Evolutionary conservation across 2,113 vertebrate genomes (phyloP).

Genomic region (Sarotherodon lohbergeri): DNA sequence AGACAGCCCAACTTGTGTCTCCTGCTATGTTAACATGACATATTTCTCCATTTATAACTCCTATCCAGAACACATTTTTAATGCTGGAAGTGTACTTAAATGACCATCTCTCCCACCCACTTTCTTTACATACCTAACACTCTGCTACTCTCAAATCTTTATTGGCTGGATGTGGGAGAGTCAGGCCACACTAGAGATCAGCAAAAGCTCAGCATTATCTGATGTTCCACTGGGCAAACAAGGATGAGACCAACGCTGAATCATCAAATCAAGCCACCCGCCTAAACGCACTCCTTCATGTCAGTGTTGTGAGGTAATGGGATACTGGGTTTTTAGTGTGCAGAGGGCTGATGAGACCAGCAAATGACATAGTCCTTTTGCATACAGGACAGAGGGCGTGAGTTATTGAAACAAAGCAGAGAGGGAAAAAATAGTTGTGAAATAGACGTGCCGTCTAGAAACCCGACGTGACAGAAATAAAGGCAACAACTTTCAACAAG

Average conservation of each 20-base stretch:
- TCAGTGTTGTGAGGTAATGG: slow-evolving; percentile 44
- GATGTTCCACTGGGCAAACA: slow-evolving; percentile 49
- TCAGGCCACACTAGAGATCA: slow-evolving; percentile 2
- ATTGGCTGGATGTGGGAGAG: slow-evolving; percentile 11
- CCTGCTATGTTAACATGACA: background rate
- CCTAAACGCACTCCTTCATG: slow-evolving; percentile 36
- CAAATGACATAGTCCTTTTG: slow-evolving; percentile 23
- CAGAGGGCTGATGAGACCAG: slow-evolving; percentile 36
- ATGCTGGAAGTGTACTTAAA: background rate
- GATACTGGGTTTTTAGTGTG: background rate
- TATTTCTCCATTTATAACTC: background rate
- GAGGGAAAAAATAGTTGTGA: background rate
- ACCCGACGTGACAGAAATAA: background rate
- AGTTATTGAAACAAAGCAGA: background rate
- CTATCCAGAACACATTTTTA: background rate
- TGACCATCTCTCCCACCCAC: background rate
- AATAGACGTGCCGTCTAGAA: background rate
- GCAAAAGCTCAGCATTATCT: slow-evolving; percentile 46
- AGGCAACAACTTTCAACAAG: slow-evolving; percentile 2
- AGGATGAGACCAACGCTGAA: slow-evolving; percentile 49
- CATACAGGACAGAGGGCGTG: slow-evolving; percentile 11
- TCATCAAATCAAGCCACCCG: slow-evolving; percentile 42
- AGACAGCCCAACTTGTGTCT: background rate
- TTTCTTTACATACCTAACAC: background rate
- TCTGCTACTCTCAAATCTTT: background rate